Evolutionary conservation across 2,797 vertebrate species (phyloP), one percentile per base, ranked within the genome.

Genomic region (Cygnus olor): DNA sequence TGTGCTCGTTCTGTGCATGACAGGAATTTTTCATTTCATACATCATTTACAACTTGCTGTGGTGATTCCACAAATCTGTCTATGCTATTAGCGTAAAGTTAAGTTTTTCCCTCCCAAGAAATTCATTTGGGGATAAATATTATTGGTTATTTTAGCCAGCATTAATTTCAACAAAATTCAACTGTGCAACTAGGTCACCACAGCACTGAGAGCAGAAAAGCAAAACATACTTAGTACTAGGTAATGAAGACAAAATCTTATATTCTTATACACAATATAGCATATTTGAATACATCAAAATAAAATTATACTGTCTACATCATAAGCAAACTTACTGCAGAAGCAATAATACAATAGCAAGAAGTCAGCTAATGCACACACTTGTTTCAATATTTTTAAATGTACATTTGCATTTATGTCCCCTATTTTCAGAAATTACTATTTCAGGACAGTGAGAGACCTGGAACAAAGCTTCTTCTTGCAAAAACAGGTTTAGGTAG

Each of bases 1-100:
- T 90, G 77, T 77, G 86, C 94, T 94, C 2, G 0, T 89, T 94
- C 88, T 94, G 92, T 90, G 94, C 93, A 93, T 74, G 96, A 88
- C 89, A 93, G 94, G 95, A 96, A 93, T 97, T 97, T 97, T 96
- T 97, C 96, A 96, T 97, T 97, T 97, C 97, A 97, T 98, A 97
- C 96, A 97, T 97, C 97, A 97, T 98, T 97, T 97, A 96, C 96
- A 97, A 94, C 95, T 92, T 77, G 91, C 96, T 95, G 93, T 96
- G 94, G 80, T 88, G 96, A 97, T 95, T 95, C 92, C 93, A 91
- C 94, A 94, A 95, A 93, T 85, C 97, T 92, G 92, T 76, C 90
- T 65, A 61, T 66, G 87, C 93, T 69, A 84, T 88, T 60, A 96
- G 89, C 87, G 88, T 74, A 90, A 86, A 64, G 60, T 47, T 47